Base-by-base conservation (phyloP, 2,797 vertebrate genomes). In the Neosilurus mollespiculum region DNA sequence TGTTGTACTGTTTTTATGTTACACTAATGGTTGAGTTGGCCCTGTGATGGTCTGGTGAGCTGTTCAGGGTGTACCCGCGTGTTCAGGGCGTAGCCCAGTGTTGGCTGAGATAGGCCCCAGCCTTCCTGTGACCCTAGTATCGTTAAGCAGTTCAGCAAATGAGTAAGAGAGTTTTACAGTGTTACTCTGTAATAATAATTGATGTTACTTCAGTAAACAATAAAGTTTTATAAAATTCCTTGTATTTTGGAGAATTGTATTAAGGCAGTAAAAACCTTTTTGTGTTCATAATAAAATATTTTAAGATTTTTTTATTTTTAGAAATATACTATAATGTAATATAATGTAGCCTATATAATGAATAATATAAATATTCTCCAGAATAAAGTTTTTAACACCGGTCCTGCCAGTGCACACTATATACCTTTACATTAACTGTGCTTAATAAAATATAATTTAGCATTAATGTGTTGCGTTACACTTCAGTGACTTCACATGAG, bases 381-480 rank as follows among this genome's bases (percentile, higher is more conserved):
- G 37, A 43, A 69, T 30, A 34, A 0, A 0, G 6, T 9, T 18
- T 3, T 8, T 67, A 43, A 43, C 69, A 24, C 69, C 49, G 24
- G 69, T 53, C 69, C 69, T 53, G 69, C 43, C 69, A 24, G 43
- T 24, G 69, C 12, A 24, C 69, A 22, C 4, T 49, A 14, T 24
- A 51, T 51, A 49, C 24, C 37, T n/a, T 71, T 51, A 70, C 43
- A 49, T 22, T n/a, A 71, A 49, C 69, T 53, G 22, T 24, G 37
- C 1, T 71, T 51, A 51, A 51, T 43, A 71, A 71, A 71, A 71
- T 1, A 9, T 15, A 24, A 54, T 62, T n/a, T 83, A 64, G 84
- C 82, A 86, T 84, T 85, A 66, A 34, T 16, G n/a, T 53, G 82
- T 85, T 87, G 88, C 77, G 51, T 69, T 80, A 75, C 43, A 84